Percentiles rank a stretch among this genome's conserved stretches.
phyloP scores from a whole-genome alignment of 1,140 invertebrate genomes.

The Nymphalis io region DNA sequence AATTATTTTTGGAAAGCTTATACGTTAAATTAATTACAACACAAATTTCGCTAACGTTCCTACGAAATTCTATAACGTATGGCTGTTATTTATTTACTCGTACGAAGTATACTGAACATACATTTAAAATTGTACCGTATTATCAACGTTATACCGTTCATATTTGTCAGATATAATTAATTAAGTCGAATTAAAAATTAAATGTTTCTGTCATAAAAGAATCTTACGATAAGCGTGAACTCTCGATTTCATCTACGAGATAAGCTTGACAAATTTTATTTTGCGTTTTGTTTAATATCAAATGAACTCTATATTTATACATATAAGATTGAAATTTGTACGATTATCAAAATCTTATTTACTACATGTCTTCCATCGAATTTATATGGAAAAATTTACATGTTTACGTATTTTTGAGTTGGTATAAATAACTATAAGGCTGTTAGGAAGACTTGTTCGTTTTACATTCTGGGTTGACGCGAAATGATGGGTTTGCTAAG shows the following conservation, averaged over 20 bases:
- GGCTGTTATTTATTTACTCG: slow-evolving; percentile 19
- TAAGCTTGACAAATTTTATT: background rate
- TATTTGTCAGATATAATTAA: background rate
- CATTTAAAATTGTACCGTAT: slow-evolving; percentile 5
- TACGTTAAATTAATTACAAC: slow-evolving; percentile 9
- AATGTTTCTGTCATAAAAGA: slow-evolving; percentile 34
- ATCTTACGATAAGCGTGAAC: slow-evolving; percentile 30
- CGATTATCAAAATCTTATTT: background rate
- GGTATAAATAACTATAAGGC: slow-evolving; percentile 19
- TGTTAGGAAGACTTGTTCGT: slow-evolving; percentile 19
- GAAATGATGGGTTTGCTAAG: slow-evolving; percentile 10
- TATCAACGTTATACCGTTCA: background rate
- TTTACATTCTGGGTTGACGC: slow-evolving; percentile 4
- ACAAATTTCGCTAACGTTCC: slow-evolving; percentile 22
- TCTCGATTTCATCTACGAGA: slow-evolving; percentile 25
- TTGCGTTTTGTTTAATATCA: background rate
- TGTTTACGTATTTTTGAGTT: slow-evolving; percentile 19
- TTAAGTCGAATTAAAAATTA: slow-evolving; percentile 28
- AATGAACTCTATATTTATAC: background rate
- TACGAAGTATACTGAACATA: slow-evolving; percentile 1
- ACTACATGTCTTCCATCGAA: slow-evolving; percentile 5
- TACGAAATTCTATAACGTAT: slow-evolving; percentile 12
- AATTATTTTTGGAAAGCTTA: slow-evolving; percentile 9
- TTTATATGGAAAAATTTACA: slow-evolving; percentile 24
- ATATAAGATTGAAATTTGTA: slow-evolving; percentile 11